Conservation (phyloP, 1,140 invertebrate genomes). For the Papilio glaucus region DNA sequence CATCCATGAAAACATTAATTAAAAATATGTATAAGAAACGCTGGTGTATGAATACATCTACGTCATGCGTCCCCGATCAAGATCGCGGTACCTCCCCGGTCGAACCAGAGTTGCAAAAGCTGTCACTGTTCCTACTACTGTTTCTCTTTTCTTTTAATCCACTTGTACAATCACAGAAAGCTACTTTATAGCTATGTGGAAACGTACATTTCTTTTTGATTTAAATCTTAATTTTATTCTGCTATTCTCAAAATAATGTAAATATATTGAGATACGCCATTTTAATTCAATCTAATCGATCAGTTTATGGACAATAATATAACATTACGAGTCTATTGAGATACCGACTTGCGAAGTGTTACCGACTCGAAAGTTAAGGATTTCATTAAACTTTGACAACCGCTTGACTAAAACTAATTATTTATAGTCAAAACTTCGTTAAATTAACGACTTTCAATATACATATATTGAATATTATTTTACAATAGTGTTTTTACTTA, state of each 20-base stretch:
- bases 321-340: neutral
- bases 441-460: constrained; percentile 16
- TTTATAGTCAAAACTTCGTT: constrained; percentile 3
- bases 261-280: neutral
- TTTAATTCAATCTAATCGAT: neutral
- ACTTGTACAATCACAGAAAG: no score
- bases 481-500: no score
- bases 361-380: constrained; percentile 13
- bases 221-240: neutral
- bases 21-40: no score
- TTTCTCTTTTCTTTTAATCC: no score
- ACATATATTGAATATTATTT: neutral
- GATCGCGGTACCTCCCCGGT: no score
- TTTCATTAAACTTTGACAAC: constrained; percentile 26
- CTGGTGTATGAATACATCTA: no score
- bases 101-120: no score
- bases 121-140: no score
- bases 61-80: no score
- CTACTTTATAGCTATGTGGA: constrained; percentile 11
- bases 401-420: constrained; percentile 20
- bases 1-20: no score
- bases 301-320: neutral
- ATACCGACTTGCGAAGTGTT: constrained; percentile 12
- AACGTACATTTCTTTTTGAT: constrained; percentile 10
- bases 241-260: neutral